These are phyloP conservation scores for Rhogogaster chlorosoma DNA, from an alignment of 2,888 invertebrate species.

Conservation along the genomic window DNA sequence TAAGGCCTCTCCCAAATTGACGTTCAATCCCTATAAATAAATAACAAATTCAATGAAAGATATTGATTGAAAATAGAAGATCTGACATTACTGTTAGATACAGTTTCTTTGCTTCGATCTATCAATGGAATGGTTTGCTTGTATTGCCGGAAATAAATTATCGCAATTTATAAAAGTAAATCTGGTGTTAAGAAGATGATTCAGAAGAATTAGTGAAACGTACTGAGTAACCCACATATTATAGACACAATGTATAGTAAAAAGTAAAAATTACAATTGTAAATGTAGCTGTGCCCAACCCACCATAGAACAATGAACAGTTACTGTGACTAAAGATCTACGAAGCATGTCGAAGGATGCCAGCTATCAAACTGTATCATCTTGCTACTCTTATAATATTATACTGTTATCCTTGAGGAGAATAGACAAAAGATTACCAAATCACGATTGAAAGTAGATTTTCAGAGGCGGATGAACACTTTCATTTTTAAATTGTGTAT, in stretches of 20 bases:
- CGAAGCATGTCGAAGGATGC: conserved; percentile 59
- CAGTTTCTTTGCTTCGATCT: not conserved
- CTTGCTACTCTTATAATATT: conserved; percentile 50
- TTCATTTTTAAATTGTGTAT: conserved; percentile 26
- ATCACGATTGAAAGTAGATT: conserved; percentile 26
- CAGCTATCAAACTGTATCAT: conserved; percentile 65
- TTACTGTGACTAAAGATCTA: conserved; percentile 54
- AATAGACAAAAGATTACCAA: conserved; percentile 7
- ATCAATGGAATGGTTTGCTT: not conserved
- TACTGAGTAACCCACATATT: conserved; percentile 55
- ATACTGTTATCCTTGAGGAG: conserved; percentile 23
- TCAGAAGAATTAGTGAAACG: conserved; percentile 5
- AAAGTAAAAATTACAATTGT: conserved; percentile 59
- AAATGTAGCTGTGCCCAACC: conserved; percentile 55
- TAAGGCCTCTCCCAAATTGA: conserved; percentile 84
- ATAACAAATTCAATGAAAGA: conserved; percentile 2
- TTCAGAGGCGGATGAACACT: conserved; percentile 59
- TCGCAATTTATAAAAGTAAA: not conserved
- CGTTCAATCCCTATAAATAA: conserved; percentile 82
- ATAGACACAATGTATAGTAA: conserved; percentile 33
- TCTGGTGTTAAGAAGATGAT: not conserved
- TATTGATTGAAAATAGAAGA: not conserved
- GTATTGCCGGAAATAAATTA: not conserved
- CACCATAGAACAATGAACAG: conserved; percentile 56
- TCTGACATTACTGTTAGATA: conserved; percentile 10